Evolutionary conservation across 2,797 vertebrate genomes (phyloP), one percentile per base, ranked within the genome.

Genomic region (Anguilla obscura): DNA sequence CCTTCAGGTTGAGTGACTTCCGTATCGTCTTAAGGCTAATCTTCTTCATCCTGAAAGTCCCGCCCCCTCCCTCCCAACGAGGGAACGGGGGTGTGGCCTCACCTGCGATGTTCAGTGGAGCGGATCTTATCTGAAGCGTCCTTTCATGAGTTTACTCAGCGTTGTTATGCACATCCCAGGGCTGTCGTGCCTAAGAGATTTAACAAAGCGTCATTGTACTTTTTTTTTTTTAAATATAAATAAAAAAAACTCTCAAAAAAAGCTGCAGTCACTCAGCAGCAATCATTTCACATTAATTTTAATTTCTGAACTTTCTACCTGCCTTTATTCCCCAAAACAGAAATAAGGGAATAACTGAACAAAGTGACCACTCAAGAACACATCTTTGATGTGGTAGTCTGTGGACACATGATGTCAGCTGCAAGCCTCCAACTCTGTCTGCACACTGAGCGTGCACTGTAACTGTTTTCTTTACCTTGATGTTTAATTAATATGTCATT

Each of bases 21-120:
- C 96, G 96, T 93, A 98, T 96, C 91, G 97, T 97, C 93, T 97
- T 97, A 85, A 98, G 96, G 94, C 96, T 97, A 36, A 97, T 97
- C 93, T 98, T 98, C 97, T 97, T 98, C 97, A 97, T 98, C 95
- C 93, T 97, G 96, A 93, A 93, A 89, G 74, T 84, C 90, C 89
- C 89, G 85, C 88, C 88, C 86, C 63, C 90, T 87, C 90, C 85
- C 88, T 86, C 86, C 63, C 30, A 66, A 30, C 18, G 86, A 89
- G 88, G 86, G 86, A 87, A 33, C n/a, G 86, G 74, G 63, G 83
- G 87, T 85, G 63, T 89, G 87, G 87, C 87, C 82, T 89, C 85
- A 87, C 88, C 88, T 85, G 80, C 30, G 71, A 74, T 45, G 83
- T 79, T 85, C 89, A 91, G 0, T 7, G 16, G 79, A 92, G 33